Percentiles rank a stretch among this genome's conserved stretches.
Evolutionary conservation across 1,140 invertebrate genomes (phyloP).

Genomic region (Drosophila ficusphila): DNA sequence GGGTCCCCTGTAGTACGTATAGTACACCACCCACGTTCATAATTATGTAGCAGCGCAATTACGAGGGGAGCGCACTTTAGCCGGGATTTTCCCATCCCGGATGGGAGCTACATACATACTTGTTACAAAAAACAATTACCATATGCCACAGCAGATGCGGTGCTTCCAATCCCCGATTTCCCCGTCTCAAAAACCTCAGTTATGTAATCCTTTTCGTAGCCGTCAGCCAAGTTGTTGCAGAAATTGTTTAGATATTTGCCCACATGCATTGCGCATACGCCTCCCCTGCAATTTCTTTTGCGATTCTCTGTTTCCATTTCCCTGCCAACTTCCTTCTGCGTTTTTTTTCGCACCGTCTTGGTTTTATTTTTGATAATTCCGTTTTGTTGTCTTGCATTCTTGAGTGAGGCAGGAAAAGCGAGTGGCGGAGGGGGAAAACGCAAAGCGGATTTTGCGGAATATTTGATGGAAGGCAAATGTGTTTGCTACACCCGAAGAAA

Average conservation of each 20-base stretch:
- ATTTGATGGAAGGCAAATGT: conserved; percentile 65
- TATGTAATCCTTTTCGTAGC: conserved; percentile 68
- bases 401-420: conserved; percentile 11
- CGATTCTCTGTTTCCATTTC: conserved; percentile 10
- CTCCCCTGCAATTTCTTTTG: conserved; percentile 11
- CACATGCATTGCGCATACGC: conserved; percentile 58
- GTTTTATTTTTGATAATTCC: conserved; percentile 77
- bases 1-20: no score
- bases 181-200: conserved; percentile 4
- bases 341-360: conserved; percentile 30
- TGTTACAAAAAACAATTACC: conserved; percentile 66
- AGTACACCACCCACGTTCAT: conserved; percentile 17
- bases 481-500: conserved; percentile 14
- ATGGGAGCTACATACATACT: neutral
- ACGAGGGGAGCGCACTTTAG: conserved; percentile 1
- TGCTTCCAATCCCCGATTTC: conserved; percentile 1
- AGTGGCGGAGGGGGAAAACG: neutral
- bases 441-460: conserved; percentile 70
- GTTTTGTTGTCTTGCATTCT: conserved; percentile 56
- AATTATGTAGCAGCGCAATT: conserved; percentile 63
- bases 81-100: neutral
- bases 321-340: conserved; percentile 10
- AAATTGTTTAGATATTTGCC: conserved; percentile 77
- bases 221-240: conserved; percentile 54
- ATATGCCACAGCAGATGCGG: conserved; percentile 35